Conservation (phyloP, 2,888 invertebrate genomes). For the Lasioglossum zephyrum region DNA sequence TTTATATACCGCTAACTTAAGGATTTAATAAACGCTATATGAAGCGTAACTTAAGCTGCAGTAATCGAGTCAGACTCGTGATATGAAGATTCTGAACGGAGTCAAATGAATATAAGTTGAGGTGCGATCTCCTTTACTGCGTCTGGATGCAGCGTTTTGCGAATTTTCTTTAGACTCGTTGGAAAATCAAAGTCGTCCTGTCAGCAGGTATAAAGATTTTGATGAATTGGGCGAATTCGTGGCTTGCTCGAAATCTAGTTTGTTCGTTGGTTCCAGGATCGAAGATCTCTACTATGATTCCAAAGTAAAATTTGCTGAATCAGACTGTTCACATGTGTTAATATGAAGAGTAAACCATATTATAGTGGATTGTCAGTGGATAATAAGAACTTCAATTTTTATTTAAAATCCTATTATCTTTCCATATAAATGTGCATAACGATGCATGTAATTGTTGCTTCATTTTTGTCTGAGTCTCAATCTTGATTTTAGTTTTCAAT, state of each 20-base stretch:
- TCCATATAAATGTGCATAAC: slow-evolving; percentile 24
- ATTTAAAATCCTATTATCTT: slow-evolving; percentile 24
- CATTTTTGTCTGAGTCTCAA: slow-evolving; percentile 10
- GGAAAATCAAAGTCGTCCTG: slow-evolving; percentile 84
- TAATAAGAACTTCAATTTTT: slow-evolving; percentile 25
- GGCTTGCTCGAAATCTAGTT: slow-evolving; percentile 81
- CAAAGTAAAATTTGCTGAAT: slow-evolving; percentile 79
- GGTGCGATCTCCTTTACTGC: no score
- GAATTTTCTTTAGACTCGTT: slow-evolving; percentile 77
- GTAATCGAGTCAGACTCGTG: no score
- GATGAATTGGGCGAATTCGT: slow-evolving; percentile 85
- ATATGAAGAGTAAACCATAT: slow-evolving; percentile 72
- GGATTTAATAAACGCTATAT: no score
- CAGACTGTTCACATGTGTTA: slow-evolving; percentile 78
- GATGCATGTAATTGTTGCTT: slow-evolving; percentile 23
- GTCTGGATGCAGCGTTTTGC: no score
- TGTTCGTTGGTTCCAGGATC: slow-evolving; percentile 80
- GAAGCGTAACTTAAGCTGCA: no score
- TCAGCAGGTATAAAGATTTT: slow-evolving; percentile 85
- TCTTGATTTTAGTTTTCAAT: not conserved
- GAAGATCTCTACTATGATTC: slow-evolving; percentile 81
- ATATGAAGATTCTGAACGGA: no score
- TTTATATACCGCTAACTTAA: no score
- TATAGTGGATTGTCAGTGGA: slow-evolving; percentile 29
- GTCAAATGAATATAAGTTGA: no score